Base-by-base conservation (phyloP, 2,888 invertebrate genomes). In the Apodemia mormo region DNA sequence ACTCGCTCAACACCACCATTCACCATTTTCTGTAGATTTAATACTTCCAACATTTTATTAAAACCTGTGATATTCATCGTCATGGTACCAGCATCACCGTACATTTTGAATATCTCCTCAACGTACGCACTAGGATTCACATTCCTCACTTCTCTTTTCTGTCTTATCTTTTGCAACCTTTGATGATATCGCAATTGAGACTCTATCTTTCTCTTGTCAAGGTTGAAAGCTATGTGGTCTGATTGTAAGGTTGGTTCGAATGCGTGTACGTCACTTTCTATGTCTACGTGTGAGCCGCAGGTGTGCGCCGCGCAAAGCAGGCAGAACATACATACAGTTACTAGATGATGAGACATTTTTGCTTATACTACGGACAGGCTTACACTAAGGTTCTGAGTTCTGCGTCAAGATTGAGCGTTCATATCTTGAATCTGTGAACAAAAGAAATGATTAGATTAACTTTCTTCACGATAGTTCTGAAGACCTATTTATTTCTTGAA, bases 241-340 rank as follows among this genome's bases (percentile, higher is more conserved):
- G 75, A 72, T 29, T 81, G 76, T n/a, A 79, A 64, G 3, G 75
- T 79, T 0, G 82, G 78, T 33, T 88, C 85, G 78, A 82, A 83
- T 0, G 81, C 74, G 0, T 80, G 73, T 0, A 81, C 74, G 65
- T 82, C 85, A 29, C 76, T 81, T 40, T 84, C 81, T 12, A 84
- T 77, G 76, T 94, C 94, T 67, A 95, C 91, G 80, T 97, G 97
- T 2, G 96, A 96, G 66, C 95, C 95, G 82, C 97, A 97, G 0
- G 96, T 96, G 80, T 96, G 96, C 12, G 96, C 95, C 2, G 97
- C 96, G 81, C 97, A 97, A 0, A 97, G 89, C 66, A 97, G 94
- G 81, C 97, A 97, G 79, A 97, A 96, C 87, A 97, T 96, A 82
- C 97, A 97, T n/a, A 97, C 96, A 14, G 96, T 96, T 78, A 97